Percentiles rank a stretch among this genome's conserved stretches.
Conservation (phyloP, 2,888 invertebrate species). For the Cantharis lateralis region DNA sequence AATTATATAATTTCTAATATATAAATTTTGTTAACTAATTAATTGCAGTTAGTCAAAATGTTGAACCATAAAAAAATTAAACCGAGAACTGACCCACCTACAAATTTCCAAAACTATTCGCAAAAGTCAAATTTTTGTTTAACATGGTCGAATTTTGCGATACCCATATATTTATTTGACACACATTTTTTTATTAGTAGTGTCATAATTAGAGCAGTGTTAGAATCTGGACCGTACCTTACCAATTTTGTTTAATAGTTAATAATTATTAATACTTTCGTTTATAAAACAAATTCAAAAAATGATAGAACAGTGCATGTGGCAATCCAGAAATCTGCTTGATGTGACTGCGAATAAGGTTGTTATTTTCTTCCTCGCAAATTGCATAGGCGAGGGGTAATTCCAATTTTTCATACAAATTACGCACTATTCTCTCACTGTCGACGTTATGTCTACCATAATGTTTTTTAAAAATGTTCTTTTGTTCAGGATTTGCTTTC, state of each 20-base stretch:
- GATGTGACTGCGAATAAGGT: constrained; percentile 79
- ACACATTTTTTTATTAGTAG: too few relatives aligned
- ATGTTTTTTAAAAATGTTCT: background rate
- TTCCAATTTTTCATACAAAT: constrained; percentile 76
- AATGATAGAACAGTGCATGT: constrained; percentile 80
- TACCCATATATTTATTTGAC: too few relatives aligned
- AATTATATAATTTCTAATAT: too few relatives aligned
- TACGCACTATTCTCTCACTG: constrained; percentile 70
- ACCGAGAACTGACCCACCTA: too few relatives aligned
- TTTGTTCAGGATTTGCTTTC: background rate
- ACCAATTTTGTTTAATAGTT: background rate
- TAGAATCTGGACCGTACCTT: too few relatives aligned
- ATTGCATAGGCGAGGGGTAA: constrained; percentile 76
- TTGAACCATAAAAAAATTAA: too few relatives aligned
- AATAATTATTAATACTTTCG: constrained; percentile 64
- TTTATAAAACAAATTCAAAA: constrained; percentile 80
- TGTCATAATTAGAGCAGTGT: too few relatives aligned
- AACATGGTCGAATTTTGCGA: too few relatives aligned
- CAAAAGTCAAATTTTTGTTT: too few relatives aligned
- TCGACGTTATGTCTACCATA: background rate
- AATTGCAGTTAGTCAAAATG: too few relatives aligned
- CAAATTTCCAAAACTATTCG: too few relatives aligned
- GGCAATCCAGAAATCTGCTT: constrained; percentile 82
- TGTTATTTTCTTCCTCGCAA: constrained; percentile 83
- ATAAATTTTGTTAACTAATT: too few relatives aligned